Evolutionary conservation across 2,113 vertebrate species (phyloP).

Genomic region (Pseudonaja textilis): DNA sequence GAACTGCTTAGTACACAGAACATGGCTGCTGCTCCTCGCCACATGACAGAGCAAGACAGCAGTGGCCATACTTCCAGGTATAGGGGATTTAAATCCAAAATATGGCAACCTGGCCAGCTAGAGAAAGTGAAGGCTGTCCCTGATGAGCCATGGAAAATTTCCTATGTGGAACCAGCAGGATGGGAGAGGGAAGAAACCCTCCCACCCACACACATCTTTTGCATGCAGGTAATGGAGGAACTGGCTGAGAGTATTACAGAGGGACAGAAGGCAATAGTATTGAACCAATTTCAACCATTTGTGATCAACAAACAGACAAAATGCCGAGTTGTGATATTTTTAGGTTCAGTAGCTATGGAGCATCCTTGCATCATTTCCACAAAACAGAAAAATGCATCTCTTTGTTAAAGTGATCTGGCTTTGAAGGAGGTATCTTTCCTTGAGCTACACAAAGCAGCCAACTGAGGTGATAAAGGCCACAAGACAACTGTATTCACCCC

Average conservation of each 20-base stretch:
- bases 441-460: not conserved
- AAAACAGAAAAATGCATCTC: not conserved
- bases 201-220: not conserved
- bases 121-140: not conserved
- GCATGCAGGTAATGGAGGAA: not conserved
- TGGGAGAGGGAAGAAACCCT: not conserved
- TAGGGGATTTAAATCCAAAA: not conserved
- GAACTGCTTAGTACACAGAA: not conserved
- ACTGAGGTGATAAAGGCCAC: no score
- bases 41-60: not conserved
- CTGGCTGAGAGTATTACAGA: not conserved
- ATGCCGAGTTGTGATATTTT: not conserved
- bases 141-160: not conserved
- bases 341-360: not conserved
- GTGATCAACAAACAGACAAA: not conserved
- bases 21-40: not conserved
- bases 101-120: not conserved
- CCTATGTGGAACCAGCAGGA: not conserved
- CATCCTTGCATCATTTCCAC: not conserved
- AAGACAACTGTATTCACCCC: not conserved
- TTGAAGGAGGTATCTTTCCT: not conserved
- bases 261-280: not conserved
- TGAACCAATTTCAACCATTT: not conserved
- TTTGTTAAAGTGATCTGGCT: not conserved
- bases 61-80: not conserved